Conservation (phyloP, 2,797 vertebrate genomes). For the Scarus forsteni region DNA sequence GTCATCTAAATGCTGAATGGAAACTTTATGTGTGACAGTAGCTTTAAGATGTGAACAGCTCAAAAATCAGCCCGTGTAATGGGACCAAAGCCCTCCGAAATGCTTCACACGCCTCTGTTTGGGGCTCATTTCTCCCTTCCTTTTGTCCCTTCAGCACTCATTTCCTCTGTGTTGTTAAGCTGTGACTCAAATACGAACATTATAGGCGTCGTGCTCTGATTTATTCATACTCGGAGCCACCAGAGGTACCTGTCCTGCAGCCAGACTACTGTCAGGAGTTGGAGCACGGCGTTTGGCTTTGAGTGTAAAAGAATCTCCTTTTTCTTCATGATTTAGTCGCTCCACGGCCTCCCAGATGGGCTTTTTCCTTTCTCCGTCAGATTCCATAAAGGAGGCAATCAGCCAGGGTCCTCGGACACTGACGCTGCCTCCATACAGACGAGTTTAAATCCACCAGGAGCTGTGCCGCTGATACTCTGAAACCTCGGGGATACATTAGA, state of each 20-base stretch:
- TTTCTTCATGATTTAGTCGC: slow-evolving; percentile 35
- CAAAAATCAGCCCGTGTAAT: neutral
- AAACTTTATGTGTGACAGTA: neutral
- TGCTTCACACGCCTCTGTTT: neutral
- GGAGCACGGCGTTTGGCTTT: slow-evolving; percentile 10
- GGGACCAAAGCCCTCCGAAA: neutral
- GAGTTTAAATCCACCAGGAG: slow-evolving; percentile 26
- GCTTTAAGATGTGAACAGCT: too few relatives aligned
- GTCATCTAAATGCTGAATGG: too few relatives aligned
- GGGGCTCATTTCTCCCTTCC: neutral
- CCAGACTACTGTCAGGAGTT: slow-evolving; percentile 26
- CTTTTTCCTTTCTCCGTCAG: slow-evolving; percentile 66
- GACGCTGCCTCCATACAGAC: slow-evolving; percentile 30
- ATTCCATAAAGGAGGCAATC: slow-evolving; percentile 73
- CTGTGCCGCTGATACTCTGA: slow-evolving; percentile 30
- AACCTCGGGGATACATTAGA: slow-evolving; percentile 46
- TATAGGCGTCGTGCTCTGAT: slow-evolving; percentile 40
- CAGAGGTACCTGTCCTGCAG: slow-evolving; percentile 17
- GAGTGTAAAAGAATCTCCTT: slow-evolving; percentile 35
- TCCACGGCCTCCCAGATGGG: slow-evolving; percentile 54
- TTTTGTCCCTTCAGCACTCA: neutral
- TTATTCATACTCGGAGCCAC: slow-evolving; percentile 41
- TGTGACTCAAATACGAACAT: slow-evolving; percentile 13
- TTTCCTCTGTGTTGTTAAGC: slow-evolving; percentile 6
- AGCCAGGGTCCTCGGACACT: slow-evolving; percentile 54